Conservation (phyloP, 1,140 invertebrate genomes). For the Lepeophtheirus salmonis region DNA sequence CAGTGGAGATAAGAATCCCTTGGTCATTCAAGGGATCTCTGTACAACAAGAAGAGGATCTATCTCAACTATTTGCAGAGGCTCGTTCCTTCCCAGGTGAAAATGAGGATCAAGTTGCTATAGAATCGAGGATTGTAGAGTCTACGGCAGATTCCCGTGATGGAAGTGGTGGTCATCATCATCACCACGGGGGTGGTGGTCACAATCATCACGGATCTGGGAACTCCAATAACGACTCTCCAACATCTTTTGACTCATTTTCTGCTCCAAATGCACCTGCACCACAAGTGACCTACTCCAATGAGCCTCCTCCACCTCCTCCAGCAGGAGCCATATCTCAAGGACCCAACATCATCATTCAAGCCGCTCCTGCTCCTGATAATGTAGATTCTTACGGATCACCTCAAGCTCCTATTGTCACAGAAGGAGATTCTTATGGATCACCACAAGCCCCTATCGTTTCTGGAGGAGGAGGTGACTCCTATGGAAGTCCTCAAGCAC, state of each 20-base stretch:
- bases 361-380: background rate
- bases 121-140: conserved; percentile 5
- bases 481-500: conserved; percentile 14
- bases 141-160: background rate
- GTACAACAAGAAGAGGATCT: background rate
- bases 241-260: conserved; percentile 7
- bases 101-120: conserved; percentile 15
- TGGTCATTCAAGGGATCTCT: background rate
- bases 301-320: background rate
- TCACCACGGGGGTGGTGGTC: background rate
- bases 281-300: background rate
- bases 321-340: background rate
- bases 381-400: background rate
- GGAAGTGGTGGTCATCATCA: background rate
- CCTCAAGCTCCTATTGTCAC: background rate
- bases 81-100: background rate
- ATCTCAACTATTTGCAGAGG: background rate
- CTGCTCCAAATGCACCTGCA: background rate
- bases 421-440: conserved; percentile 6
- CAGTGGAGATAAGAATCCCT: background rate
- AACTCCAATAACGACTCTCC: too few relatives aligned
- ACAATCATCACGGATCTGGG: background rate
- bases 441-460: conserved; percentile 10
- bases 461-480: background rate
- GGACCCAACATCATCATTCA: background rate